Conservation (phyloP, 2,797 vertebrate genomes). For the Okamejei kenojei region DNA sequence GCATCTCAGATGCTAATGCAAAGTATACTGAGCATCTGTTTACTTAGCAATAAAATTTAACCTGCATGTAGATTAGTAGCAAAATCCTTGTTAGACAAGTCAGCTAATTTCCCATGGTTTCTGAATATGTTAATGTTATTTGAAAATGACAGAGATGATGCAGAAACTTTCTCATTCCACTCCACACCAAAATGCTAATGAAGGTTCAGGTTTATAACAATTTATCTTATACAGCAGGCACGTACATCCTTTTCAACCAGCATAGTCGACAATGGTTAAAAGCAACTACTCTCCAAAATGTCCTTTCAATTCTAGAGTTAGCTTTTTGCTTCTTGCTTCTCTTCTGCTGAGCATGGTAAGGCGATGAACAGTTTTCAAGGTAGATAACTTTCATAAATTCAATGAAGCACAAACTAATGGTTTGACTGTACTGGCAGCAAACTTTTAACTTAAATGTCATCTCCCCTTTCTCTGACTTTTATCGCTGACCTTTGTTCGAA, state of each 20-base stretch:
- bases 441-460: not conserved
- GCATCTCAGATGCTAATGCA: slow-evolving; percentile 6
- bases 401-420: not conserved
- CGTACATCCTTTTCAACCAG: not conserved
- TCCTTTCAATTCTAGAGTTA: not conserved
- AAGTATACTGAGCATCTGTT: slow-evolving; percentile 29
- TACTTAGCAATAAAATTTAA: slow-evolving; percentile 22
- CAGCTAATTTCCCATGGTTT: slow-evolving; percentile 18
- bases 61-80: not conserved
- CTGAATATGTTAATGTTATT: slow-evolving; percentile 23
- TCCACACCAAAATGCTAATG: not conserved
- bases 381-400: not conserved
- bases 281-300: not conserved
- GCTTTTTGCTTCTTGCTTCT: not conserved
- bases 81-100: slow-evolving; percentile 28
- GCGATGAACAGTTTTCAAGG: no score
- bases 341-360: no score
- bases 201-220: not conserved
- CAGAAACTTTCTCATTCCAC: not conserved
- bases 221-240: not conserved
- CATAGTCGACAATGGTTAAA: not conserved
- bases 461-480: no score
- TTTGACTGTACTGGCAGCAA: not conserved
- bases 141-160: slow-evolving; percentile 32
- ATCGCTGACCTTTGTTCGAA: no score